Evolutionary conservation across 2,888 invertebrate genomes (phyloP).

Genomic region (Cristatella mucedo): DNA sequence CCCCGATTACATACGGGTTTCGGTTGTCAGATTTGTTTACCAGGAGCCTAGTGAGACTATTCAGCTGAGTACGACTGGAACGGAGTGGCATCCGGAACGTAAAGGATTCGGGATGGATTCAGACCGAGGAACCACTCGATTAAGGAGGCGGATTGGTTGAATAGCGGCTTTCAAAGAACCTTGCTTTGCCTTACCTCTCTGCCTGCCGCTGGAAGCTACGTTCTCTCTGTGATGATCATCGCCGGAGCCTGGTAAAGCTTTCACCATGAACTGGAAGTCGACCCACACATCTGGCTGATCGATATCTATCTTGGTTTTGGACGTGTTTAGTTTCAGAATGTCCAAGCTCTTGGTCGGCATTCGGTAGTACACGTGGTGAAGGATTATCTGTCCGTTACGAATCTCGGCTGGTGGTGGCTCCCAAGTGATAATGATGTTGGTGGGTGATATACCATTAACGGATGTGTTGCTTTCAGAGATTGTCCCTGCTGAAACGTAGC

Average conservation of each 20-base stretch:
- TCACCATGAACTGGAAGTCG: conserved; percentile 77
- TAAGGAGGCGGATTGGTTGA: no score
- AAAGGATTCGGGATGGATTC: no score
- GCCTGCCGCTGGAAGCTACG: conserved; percentile 40
- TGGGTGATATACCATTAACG: conserved; percentile 70
- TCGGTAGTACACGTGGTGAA: conserved; percentile 72
- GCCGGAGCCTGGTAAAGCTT: conserved; percentile 76
- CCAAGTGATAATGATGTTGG: conserved; percentile 39
- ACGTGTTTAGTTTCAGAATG: conserved; percentile 28
- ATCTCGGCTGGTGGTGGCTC: conserved; percentile 59
- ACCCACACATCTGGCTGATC: conserved; percentile 67
- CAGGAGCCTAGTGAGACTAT: no score
- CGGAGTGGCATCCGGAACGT: no score
- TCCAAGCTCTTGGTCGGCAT: conserved; percentile 44
- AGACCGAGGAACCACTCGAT: no score
- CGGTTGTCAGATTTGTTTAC: no score
- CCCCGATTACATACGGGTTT: no score
- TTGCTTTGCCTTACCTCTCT: conserved; percentile 5
- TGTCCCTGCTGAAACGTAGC: conserved; percentile 37
- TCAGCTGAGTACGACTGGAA: no score
- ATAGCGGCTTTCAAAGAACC: no score
- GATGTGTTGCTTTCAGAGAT: conserved; percentile 43
- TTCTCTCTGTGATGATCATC: conserved; percentile 80
- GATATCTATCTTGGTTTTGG: conserved; percentile 24
- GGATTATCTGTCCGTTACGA: conserved; percentile 79